phyloP scores from a whole-genome alignment of 2,113 vertebrate genomes.

The Passer domesticus region DNA sequence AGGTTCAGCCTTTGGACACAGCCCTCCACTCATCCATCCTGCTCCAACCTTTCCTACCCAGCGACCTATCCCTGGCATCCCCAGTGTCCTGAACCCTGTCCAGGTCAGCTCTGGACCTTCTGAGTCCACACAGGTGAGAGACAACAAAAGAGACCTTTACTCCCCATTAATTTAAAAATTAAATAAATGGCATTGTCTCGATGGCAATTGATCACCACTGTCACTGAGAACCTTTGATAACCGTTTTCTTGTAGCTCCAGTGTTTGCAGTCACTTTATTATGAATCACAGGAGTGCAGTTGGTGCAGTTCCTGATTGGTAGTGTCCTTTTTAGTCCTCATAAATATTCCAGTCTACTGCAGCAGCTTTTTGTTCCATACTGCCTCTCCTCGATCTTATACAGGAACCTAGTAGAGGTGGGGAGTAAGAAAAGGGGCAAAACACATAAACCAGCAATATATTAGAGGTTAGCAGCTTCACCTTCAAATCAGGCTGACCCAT shows the following conservation, averaged over 20 bases:
- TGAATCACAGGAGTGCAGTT: background rate
- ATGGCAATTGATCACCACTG: background rate
- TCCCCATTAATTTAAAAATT: slow-evolving; percentile 60
- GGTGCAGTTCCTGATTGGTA: background rate
- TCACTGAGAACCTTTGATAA: background rate
- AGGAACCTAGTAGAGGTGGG: background rate
- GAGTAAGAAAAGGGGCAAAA: background rate
- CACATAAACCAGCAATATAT: background rate
- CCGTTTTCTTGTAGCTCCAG: slow-evolving; percentile 16
- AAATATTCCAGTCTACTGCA: background rate
- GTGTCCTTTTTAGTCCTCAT: background rate
- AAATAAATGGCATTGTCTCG: background rate
- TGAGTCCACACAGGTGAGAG: slow-evolving; percentile 91
- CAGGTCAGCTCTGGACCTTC: slow-evolving; percentile 87
- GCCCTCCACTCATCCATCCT: slow-evolving; percentile 94
- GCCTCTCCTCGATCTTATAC: background rate
- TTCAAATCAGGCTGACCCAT: background rate
- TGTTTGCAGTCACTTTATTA: background rate
- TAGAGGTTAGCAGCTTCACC: background rate
- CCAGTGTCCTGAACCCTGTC: slow-evolving; percentile 85
- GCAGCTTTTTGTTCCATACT: background rate
- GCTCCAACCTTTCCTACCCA: slow-evolving; percentile 93
- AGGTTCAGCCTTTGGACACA: slow-evolving; percentile 95
- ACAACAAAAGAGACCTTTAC: background rate
- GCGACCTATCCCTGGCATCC: slow-evolving; percentile 90